These are phyloP conservation scores for Exocentrus adspersus DNA, from an alignment of 2,888 invertebrate species.

Conservation along the genomic window DNA sequence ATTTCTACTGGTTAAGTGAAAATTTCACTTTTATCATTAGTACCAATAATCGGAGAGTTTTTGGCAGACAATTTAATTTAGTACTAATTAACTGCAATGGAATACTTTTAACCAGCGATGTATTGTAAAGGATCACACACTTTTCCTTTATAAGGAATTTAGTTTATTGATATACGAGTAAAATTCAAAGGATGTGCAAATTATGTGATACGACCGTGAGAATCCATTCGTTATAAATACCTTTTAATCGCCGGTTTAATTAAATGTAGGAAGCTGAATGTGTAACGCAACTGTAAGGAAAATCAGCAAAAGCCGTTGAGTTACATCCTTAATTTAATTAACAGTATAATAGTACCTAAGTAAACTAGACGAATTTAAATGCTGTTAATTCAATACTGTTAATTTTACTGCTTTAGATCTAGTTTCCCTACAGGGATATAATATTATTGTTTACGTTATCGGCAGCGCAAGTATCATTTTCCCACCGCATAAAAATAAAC, in stretches of 20 bases:
- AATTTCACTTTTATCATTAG: too few relatives aligned
- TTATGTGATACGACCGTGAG: neutral
- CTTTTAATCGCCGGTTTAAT: neutral
- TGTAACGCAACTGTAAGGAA: neutral
- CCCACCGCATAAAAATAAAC: neutral
- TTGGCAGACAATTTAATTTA: too few relatives aligned
- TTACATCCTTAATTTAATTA: too few relatives aligned
- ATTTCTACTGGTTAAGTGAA: too few relatives aligned
- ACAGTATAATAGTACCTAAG: too few relatives aligned
- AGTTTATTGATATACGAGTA: neutral
- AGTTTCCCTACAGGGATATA: neutral
- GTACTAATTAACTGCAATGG: too few relatives aligned
- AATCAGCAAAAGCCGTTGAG: neutral
- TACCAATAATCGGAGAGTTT: too few relatives aligned
- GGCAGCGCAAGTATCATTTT: neutral
- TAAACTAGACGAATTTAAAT: too few relatives aligned
- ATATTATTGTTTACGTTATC: neutral
- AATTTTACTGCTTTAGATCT: neutral
- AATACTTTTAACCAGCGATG: too few relatives aligned
- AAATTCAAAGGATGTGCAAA: neutral
- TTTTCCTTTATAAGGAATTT: neutral
- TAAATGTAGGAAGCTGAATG: neutral
- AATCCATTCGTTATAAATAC: neutral
- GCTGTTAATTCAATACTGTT: neutral
- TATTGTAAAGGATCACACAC: neutral